A percentile compares a stretch with the other conserved stretches of the same genome.
These are phyloP conservation scores for Cyphomyrus plagiostoma DNA, from an alignment of 2,113 vertebrate species.

Conservation along the genomic window DNA sequence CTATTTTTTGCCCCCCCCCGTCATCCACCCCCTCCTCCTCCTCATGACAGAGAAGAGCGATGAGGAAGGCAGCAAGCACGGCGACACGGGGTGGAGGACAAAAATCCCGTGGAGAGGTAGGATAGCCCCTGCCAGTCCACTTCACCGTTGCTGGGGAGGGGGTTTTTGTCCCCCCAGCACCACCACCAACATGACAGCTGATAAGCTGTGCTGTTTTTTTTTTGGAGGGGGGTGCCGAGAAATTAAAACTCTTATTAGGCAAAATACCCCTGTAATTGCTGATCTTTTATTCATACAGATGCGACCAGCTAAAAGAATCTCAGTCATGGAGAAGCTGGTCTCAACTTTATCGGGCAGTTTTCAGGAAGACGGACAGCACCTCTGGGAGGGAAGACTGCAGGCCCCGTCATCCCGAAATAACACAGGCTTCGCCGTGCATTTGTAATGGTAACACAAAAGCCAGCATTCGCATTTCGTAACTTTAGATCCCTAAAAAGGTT, in stretches of 20 bases:
- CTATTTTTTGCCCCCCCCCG: background rate
- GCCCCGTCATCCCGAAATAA: background rate
- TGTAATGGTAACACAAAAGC: background rate
- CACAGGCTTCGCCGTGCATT: background rate
- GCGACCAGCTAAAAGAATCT: slow-evolving; percentile 58
- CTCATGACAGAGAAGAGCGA: background rate
- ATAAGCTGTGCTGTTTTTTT: slow-evolving; percentile 51
- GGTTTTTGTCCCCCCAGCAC: slow-evolving; percentile 43
- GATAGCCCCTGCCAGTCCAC: background rate
- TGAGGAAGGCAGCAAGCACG: background rate
- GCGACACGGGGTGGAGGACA: background rate
- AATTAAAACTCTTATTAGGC: slow-evolving; percentile 66
- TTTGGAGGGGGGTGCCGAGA: slow-evolving; percentile 31
- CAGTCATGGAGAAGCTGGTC: slow-evolving; percentile 41
- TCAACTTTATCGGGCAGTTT: background rate
- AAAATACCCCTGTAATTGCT: slow-evolving; percentile 68
- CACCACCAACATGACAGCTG: slow-evolving; percentile 58
- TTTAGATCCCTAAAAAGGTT: background rate
- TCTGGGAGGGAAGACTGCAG: background rate
- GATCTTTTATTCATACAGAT: slow-evolving; percentile 63
- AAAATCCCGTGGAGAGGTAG: background rate
- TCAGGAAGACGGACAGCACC: background rate
- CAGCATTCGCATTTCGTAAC: background rate
- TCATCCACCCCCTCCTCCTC: background rate
- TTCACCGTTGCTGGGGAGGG: background rate